Percentiles rank a stretch among this genome's conserved stretches.
phyloP scores from a whole-genome alignment of 1,140 invertebrate species.

The Wiebesia pumilae region DNA sequence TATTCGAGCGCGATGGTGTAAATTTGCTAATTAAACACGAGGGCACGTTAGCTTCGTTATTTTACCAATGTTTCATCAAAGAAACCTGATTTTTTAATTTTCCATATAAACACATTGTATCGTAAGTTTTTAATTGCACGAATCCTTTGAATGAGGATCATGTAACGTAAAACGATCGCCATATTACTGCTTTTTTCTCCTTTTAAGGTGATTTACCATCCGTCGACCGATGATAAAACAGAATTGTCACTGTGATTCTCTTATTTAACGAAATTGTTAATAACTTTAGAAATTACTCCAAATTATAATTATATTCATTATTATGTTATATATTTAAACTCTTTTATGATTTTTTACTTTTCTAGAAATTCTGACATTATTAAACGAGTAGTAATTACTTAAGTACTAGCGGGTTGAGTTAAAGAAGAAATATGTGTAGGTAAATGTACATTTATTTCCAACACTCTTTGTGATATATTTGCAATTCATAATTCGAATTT shows the following conservation, averaged over 20 bases:
- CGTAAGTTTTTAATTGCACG: not conserved
- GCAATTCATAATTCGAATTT: too few relatives aligned
- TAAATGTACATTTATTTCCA: too few relatives aligned
- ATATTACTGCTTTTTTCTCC: not conserved
- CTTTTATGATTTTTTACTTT: too few relatives aligned
- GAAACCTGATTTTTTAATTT: not conserved
- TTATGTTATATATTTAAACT: too few relatives aligned
- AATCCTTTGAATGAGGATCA: too few relatives aligned
- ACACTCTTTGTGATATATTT: too few relatives aligned
- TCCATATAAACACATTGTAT: not conserved
- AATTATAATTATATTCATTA: too few relatives aligned
- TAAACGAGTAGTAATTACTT: too few relatives aligned
- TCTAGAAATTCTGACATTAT: too few relatives aligned
- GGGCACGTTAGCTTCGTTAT: not conserved
- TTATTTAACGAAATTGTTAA: too few relatives aligned
- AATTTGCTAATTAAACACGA: not conserved
- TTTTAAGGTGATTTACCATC: not conserved
- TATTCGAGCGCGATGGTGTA: not conserved
- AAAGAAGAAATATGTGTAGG: not conserved
- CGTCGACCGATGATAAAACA: not conserved
- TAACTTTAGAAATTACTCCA: too few relatives aligned
- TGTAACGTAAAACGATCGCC: not conserved
- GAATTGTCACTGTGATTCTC: not conserved
- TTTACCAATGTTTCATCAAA: not conserved
- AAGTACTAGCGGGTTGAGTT: not conserved